Base-by-base conservation (phyloP, 1,140 invertebrate genomes). In the Chlorops oryzae region DNA sequence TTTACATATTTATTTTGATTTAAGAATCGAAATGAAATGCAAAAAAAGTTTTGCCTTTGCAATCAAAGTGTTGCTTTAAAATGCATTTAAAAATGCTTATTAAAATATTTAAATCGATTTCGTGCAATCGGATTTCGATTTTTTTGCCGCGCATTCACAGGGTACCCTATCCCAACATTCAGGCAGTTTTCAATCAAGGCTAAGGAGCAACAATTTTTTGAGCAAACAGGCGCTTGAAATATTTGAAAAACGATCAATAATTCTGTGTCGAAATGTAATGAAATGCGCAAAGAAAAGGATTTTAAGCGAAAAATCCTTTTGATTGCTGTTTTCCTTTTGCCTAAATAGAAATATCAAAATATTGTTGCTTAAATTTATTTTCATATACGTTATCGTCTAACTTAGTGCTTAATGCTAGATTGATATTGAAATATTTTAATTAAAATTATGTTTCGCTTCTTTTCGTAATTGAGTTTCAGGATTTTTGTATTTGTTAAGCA, bases 81-180 rank as follows among this genome's bases (percentile, higher is more conserved):
- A n/a, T n/a, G n/a, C n/a, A n/a, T n/a, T n/a, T 22, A 22, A 44
- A 25, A 25, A 25, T 18, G 25, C 6, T 13, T 41, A 20, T 39
- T 7, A 4, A 18, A n/a, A n/a, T 20, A n/a, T 17, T 18, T 22
- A 3, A 18, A 41, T 20, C 12, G 18, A 3, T 41, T 5, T 4
- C 22, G 3, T 22, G n/a, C n/a, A n/a, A n/a, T n/a, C n/a, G n/a
- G n/a, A n/a, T n/a, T n/a, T n/a, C n/a, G n/a, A n/a, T n/a, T n/a
- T n/a, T n/a, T n/a, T n/a, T n/a, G n/a, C 25, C 32, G 51, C 54
- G 54, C 57, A 54, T n/a, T n/a, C n/a, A 54, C 48, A 78, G 88
- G 87, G 87, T 90, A 90, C 88, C 89, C 88, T 91, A 90, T 92
- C 89, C 89, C 89, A 92, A 91, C 90, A 92, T 92, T 91, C 90